A percentile compares a stretch with the other conserved stretches of the same genome.
Conservation (phyloP, 2,113 vertebrate genomes). For the Aptenodytes forsteri region DNA sequence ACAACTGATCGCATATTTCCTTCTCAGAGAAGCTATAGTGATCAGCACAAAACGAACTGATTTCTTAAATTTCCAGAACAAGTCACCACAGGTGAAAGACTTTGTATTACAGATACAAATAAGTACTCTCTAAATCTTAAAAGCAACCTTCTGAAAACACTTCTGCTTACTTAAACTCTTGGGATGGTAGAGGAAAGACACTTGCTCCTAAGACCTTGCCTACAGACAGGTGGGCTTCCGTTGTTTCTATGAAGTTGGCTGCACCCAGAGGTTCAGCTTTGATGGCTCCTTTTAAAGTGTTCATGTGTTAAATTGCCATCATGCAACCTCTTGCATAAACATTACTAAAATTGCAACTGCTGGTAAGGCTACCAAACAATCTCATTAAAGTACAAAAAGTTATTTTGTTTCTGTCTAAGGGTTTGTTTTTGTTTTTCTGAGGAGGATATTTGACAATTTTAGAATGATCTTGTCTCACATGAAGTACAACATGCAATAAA, state of each 20-base stretch:
- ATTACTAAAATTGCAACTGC: not conserved
- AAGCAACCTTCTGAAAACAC: not conserved
- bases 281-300: not conserved
- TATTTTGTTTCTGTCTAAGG: not conserved
- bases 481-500: not conserved
- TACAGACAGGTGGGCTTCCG: not conserved
- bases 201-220: not conserved
- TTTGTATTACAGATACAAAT: not conserved
- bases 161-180: not conserved
- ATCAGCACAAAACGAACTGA: not conserved
- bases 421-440: not conserved
- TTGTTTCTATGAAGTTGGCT: not conserved
- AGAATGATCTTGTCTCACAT: not conserved
- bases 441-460: not conserved
- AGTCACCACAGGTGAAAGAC: not conserved
- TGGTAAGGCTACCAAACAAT: not conserved
- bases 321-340: not conserved
- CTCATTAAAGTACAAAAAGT: not conserved
- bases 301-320: not conserved
- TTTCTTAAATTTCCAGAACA: not conserved
- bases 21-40: not conserved
- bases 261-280: not conserved
- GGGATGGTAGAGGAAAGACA: not conserved
- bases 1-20: not conserved
- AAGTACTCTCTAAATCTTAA: not conserved